phyloP scores from a whole-genome alignment of 2,113 vertebrate species.

The Dromaius novaehollandiae region DNA sequence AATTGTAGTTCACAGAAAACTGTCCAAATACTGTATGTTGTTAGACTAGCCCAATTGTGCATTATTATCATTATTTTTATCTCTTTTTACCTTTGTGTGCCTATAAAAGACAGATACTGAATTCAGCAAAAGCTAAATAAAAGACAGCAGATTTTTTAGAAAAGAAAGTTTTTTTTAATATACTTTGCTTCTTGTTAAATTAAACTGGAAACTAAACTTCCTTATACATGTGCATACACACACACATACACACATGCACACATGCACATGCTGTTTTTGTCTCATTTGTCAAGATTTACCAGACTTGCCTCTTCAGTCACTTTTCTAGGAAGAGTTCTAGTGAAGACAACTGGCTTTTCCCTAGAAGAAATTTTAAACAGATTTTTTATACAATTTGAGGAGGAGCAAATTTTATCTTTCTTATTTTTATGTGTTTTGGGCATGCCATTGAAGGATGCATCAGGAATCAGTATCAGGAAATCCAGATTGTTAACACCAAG shows the following conservation, averaged over 20 bases:
- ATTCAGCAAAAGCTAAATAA: background rate
- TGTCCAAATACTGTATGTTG: rapidly evolving
- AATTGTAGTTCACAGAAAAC: background rate
- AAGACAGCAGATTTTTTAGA: background rate
- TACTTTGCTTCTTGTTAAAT: background rate
- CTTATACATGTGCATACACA: too few species aligned
- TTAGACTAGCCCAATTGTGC: background rate
- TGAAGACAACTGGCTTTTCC: background rate
- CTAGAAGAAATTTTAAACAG: too few species aligned
- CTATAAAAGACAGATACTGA: background rate
- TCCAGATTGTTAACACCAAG: background rate
- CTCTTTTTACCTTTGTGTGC: background rate
- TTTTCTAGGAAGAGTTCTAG: background rate
- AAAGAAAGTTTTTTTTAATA: background rate
- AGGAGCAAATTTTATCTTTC: background rate
- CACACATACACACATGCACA: background rate
- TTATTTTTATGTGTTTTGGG: background rate
- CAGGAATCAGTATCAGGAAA: background rate
- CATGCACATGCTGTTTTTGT: background rate
- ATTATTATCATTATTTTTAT: background rate
- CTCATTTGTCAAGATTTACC: background rate
- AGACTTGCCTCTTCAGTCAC: background rate
- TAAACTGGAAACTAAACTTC: background rate
- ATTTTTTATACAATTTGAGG: background rate
- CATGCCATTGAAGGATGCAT: background rate